Conservation (phyloP, 2,888 invertebrate species). For the Pseudoips prasinana region DNA sequence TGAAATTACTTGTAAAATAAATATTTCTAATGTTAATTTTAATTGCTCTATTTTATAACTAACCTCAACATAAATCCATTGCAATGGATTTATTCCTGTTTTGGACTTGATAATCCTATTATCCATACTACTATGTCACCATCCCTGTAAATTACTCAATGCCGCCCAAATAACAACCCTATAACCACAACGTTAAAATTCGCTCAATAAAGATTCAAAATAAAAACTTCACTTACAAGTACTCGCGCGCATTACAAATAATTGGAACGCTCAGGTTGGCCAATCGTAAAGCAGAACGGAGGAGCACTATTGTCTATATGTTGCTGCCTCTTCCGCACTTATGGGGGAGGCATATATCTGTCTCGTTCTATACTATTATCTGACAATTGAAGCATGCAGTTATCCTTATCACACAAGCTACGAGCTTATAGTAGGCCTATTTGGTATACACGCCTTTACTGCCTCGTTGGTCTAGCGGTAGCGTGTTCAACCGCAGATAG, state of each 20-base stretch:
- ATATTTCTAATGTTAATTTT: too few species aligned
- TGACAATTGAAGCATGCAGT: conserved; percentile 19
- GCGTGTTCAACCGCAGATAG: too few species aligned
- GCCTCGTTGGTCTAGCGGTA: too few species aligned
- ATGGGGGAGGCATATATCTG: conserved; percentile 2
- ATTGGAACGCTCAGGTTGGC: conserved; percentile 29
- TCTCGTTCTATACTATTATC: conserved; percentile 31
- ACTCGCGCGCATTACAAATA: conserved; percentile 41
- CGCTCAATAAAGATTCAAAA: conserved; percentile 11
- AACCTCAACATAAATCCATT: neutral
- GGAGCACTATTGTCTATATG: conserved; percentile 25
- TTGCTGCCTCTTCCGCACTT: conserved; percentile 12
- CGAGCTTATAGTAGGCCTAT: conserved; percentile 20
- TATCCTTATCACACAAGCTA: conserved; percentile 21
- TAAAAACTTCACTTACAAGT: conserved; percentile 29
- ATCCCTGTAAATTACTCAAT: conserved; percentile 6
- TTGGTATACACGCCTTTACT: too few species aligned
- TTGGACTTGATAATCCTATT: conserved; percentile 18
- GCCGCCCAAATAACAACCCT: conserved; percentile 5
- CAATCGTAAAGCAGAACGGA: conserved; percentile 25
- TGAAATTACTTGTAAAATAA: too few species aligned
- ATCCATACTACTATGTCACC: conserved; percentile 10
- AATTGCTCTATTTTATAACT: neutral
- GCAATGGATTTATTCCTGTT: neutral
- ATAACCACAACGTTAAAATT: neutral